Percentiles rank a stretch among this genome's conserved stretches.
phyloP scores from a whole-genome alignment of 2,888 invertebrate genomes.

The Hymenopus coronatus region DNA sequence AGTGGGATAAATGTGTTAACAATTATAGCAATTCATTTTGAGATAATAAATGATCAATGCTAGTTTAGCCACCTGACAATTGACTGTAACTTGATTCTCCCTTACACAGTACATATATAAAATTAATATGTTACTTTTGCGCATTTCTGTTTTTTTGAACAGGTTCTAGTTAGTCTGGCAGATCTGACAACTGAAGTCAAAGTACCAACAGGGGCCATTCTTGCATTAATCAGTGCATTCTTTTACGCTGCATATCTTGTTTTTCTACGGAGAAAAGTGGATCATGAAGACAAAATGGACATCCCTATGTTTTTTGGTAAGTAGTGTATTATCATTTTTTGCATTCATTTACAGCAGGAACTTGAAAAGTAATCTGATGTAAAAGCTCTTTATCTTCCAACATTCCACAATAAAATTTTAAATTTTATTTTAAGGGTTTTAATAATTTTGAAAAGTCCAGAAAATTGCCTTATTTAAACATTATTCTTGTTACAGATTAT shows the following conservation, averaged over 20 bases:
- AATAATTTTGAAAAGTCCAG: too few species aligned
- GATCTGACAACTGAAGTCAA: constrained; percentile 64
- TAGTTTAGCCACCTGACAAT: too few species aligned
- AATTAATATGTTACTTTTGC: too few species aligned
- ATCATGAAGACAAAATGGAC: constrained; percentile 91
- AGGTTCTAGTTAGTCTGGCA: constrained; percentile 76
- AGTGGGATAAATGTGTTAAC: too few species aligned
- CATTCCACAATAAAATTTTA: too few species aligned
- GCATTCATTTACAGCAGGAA: not conserved
- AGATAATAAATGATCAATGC: too few species aligned
- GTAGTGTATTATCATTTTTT: constrained; percentile 37
- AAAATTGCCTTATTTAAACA: too few species aligned
- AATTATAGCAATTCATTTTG: too few species aligned
- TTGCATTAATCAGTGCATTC: constrained; percentile 82
- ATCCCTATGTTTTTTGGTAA: constrained; percentile 93
- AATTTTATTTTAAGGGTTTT: too few species aligned
- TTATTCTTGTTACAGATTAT: too few species aligned
- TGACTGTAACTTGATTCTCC: too few species aligned
- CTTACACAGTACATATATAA: too few species aligned
- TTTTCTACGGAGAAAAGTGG: constrained; percentile 78
- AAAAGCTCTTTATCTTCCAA: not conserved
- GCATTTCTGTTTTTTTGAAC: constrained; percentile 37
- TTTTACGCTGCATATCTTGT: constrained; percentile 90
- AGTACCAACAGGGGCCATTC: constrained; percentile 73
- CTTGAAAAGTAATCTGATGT: not conserved